Evolutionary conservation across 2,797 vertebrate species (phyloP).

Genomic region (Lepilemur ruficaudatus): DNA sequence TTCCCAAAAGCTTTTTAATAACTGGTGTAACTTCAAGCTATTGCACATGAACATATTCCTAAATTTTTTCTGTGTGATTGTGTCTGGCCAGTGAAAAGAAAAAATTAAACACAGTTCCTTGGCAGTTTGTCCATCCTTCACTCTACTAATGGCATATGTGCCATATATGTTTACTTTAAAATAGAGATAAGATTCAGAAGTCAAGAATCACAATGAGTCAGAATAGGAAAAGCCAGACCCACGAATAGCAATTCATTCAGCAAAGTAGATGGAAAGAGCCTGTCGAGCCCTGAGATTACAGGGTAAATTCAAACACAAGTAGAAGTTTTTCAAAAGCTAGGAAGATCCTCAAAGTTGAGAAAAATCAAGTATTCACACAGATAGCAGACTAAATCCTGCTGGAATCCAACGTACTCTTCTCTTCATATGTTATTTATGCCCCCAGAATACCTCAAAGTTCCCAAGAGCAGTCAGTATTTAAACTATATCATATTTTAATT

Average conservation of each 20-base stretch:
- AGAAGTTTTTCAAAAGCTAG: background rate
- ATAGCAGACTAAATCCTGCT: background rate
- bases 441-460: background rate
- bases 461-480: background rate
- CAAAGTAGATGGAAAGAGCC: background rate
- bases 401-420: background rate
- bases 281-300: background rate
- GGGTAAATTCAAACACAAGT: background rate
- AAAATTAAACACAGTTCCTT: background rate
- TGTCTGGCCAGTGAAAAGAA: background rate
- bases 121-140: background rate
- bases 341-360: background rate
- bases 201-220: slow-evolving; percentile 1
- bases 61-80: background rate
- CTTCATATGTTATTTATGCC: background rate
- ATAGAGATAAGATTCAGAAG: background rate
- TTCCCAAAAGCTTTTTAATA: background rate
- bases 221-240: background rate
- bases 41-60: background rate
- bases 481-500: background rate
- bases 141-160: background rate
- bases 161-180: background rate
- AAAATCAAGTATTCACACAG: background rate
- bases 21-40: background rate
- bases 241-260: background rate